Base-by-base conservation (phyloP, 2,113 vertebrate species). In the Deroptyus accipitrinus region DNA sequence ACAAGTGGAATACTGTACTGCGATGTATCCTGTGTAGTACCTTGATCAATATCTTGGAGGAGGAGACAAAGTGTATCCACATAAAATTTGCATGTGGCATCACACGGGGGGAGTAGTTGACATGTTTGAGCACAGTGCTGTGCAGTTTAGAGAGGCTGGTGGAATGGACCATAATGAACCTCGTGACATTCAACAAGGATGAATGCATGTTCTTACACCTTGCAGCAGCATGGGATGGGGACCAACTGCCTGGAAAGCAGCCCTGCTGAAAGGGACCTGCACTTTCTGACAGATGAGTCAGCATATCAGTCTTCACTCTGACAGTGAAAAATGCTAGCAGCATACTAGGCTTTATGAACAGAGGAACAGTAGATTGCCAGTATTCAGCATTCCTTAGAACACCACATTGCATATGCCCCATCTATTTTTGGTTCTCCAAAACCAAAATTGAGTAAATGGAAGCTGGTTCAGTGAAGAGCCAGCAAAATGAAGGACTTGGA, bases 81-180 rank as follows among this genome's bases (percentile, higher is more conserved):
- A 19, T 54, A 24, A 49, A 30, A 63, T 37, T 28, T 89, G 18
- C 35, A 5, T 8, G 49, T 57, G 63, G 18, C 33, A 27, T 88
- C 63, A 35, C 2, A 0, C 5, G 37, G n/a, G 9, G 8, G 35
- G 23, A 52, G 31, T 9, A 51, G 35, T 0, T 73, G 57, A 17
- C 7, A 6, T 5, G 1, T 39, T 59, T 0, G 6, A 77, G 41
- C 49, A n/a, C 41, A 28, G 30, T 10, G 14, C 27, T 49, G 12
- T 83, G 67, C 0, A 1, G 6, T 61, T 76, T 9, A 20, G 51
- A 41, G 44, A 22, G 30, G 30, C 28, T 57, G n/a, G 5, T 35
- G 49, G 68, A 22, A 25, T 3, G 12, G 51, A 22, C 27, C 1
- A 0, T 31, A 22, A 31, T 9, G 48, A 74, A 11, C 59, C 37